Conservation (phyloP, 2,888 invertebrate genomes). For the Meta bourneti region DNA sequence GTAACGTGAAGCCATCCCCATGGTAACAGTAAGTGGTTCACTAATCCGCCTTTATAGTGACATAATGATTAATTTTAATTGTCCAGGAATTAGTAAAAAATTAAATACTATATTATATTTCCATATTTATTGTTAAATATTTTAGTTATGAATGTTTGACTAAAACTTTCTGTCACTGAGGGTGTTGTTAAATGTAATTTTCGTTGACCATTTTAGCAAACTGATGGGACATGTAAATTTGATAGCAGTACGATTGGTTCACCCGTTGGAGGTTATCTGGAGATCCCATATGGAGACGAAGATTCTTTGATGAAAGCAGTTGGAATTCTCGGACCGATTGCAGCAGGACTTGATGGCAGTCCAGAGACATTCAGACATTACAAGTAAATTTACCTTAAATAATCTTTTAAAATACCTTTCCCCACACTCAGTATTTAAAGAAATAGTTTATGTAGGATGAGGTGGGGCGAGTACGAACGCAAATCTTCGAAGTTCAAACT, state of each 20-base stretch:
- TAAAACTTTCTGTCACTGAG: no score
- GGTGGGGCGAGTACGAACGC: background rate
- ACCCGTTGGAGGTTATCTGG: constrained; percentile 39
- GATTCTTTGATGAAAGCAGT: constrained; percentile 38
- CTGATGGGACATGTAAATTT: constrained; percentile 28
- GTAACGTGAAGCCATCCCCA: no score
- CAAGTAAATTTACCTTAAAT: constrained; percentile 6
- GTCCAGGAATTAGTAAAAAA: no score
- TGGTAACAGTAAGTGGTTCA: no score
- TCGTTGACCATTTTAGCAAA: background rate
- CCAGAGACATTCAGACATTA: constrained; percentile 38
- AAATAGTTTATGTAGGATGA: background rate
- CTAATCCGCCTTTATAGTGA: no score
- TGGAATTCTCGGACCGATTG: constrained; percentile 44
- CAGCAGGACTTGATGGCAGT: constrained; percentile 51
- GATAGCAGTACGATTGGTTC: background rate
- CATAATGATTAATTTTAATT: no score
- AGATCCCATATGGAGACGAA: constrained; percentile 44
- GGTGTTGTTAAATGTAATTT: no score
- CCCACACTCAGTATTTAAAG: background rate
- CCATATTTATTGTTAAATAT: no score
- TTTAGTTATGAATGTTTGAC: no score
- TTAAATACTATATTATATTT: no score
- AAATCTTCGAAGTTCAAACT: background rate
- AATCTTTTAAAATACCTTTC: background rate